Percentiles rank a stretch among this genome's conserved stretches.
Evolutionary conservation across 1,140 invertebrate species (phyloP).

Genomic region (Euglossa dilemma): DNA sequence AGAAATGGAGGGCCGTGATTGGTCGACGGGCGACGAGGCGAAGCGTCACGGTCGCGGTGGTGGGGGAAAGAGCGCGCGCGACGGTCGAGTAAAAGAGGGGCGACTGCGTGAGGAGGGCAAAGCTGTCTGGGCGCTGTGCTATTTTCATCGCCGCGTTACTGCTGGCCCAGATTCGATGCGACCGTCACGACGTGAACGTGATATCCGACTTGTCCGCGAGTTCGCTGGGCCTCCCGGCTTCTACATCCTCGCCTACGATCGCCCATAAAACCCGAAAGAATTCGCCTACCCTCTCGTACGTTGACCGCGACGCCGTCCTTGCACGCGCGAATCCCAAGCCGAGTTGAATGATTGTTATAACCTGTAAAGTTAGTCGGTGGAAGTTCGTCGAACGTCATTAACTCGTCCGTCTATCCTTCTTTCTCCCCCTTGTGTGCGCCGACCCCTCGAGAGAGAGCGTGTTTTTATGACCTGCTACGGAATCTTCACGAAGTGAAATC

Average conservation of each 20-base stretch:
- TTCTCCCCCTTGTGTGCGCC: too few relatives aligned
- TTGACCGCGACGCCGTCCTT: neutral
- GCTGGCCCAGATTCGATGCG: conserved; percentile 78
- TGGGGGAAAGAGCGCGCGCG: conserved; percentile 9
- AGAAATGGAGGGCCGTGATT: neutral
- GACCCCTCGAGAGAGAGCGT: neutral
- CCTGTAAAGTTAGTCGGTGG: neutral
- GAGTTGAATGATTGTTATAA: neutral
- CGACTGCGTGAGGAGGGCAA: conserved; percentile 33
- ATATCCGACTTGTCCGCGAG: conserved; percentile 21
- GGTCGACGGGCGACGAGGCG: neutral
- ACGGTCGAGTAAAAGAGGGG: neutral
- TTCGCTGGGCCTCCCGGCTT: conserved; percentile 42
- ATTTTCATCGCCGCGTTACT: conserved; percentile 75
- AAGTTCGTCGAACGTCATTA: conserved; percentile 1
- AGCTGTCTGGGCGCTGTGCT: conserved; percentile 74
- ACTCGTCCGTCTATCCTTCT: neutral
- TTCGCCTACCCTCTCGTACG: neutral
- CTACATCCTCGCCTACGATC: neutral
- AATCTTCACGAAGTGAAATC: conserved; percentile 17
- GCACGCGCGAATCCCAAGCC: neutral
- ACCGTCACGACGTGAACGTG: conserved; percentile 56
- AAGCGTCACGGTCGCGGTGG: neutral
- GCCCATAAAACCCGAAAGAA: neutral
- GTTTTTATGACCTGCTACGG: conserved; percentile 5